A percentile compares a stretch with the other conserved stretches of the same genome.
phyloP scores from a whole-genome alignment of 2,113 vertebrate genomes.

The Catharus minimus region DNA sequence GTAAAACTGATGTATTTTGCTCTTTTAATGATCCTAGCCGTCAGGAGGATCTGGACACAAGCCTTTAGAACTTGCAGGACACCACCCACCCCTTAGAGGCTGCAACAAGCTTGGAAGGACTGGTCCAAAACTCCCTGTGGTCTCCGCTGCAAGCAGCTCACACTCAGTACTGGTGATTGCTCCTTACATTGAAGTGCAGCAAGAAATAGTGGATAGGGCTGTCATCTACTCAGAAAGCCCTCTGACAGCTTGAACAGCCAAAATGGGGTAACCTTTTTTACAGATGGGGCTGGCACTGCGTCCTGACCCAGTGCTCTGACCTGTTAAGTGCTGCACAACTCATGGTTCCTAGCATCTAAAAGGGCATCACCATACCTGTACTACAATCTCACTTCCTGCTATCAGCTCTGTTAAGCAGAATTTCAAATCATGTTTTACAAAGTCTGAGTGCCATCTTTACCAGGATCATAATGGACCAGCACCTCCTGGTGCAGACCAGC shows the following conservation, averaged over 20 bases:
- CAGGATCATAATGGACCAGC: not conserved
- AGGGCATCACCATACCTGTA: not conserved
- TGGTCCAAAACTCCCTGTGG: not conserved
- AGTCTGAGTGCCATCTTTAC: not conserved
- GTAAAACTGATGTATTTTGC: not conserved
- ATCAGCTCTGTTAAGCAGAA: not conserved
- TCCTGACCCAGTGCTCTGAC: not conserved
- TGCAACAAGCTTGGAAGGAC: not conserved
- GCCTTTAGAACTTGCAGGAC: not conserved
- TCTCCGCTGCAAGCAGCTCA: not conserved
- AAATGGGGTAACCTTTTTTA: not conserved
- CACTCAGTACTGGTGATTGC: not conserved
- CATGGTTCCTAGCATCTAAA: not conserved
- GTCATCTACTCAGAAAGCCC: not conserved
- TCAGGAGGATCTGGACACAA: not conserved
- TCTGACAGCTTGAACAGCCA: accelerated
- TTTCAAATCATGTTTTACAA: not conserved
- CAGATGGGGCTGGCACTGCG: accelerated
- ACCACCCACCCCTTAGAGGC: not conserved
- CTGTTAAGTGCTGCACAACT: not conserved
- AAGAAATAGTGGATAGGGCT: not conserved
- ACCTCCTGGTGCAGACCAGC: not conserved
- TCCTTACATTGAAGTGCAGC: not conserved
- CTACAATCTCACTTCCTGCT: not conserved
- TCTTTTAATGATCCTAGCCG: not conserved